Base-by-base conservation (phyloP, 2,888 invertebrate species). In the Clepsis dumicolana region DNA sequence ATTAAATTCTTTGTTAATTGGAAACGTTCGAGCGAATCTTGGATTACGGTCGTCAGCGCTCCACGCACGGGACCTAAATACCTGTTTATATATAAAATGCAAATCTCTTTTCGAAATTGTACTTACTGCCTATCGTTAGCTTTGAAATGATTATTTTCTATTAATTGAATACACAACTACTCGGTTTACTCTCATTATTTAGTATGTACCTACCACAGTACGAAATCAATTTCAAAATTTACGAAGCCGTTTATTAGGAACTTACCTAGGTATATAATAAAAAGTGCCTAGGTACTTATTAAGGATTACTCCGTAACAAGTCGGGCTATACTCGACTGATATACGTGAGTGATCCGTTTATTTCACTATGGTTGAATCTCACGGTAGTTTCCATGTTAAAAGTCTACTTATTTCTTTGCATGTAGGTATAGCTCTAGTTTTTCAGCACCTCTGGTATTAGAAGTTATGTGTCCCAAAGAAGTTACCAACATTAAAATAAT, bases 1-100 rank as follows among this genome's bases (percentile, higher is more conserved):
- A 65, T 65, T 70, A 56, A 61, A 70, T 70, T 70, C 48, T 61
- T 70, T 57, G 35, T 61, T 65, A 54, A 70, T 64, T 69, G 60
- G 44, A 63, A 63, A 67, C 56, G 48, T 27, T 21, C 52, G 52
- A 52, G 25, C 24, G 52, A 21, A 35, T 21, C 56, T 21, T 32
- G 10, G 59, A 59, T 59, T 59, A 25, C 4, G 59, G 14, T 4
- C 59, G 24, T 25, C 25, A 59, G 24, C 10, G 14, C 21, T 38
- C 21, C n/a, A n/a, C 25, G 25, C n/a, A n/a, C 25, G 25, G 10
- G 27, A 54, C 29, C 18, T 59, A n/a, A n/a, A n/a, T n/a, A n/a
- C n/a, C n/a, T n/a, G n/a, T n/a, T n/a, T n/a, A n/a, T n/a, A 65
- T 21, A 41, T 50, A 3, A 35, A 65, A 59, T 52, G 50, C 52